phyloP scores from a whole-genome alignment of 2,113 vertebrate genomes.

The Cardinalis cardinalis region DNA sequence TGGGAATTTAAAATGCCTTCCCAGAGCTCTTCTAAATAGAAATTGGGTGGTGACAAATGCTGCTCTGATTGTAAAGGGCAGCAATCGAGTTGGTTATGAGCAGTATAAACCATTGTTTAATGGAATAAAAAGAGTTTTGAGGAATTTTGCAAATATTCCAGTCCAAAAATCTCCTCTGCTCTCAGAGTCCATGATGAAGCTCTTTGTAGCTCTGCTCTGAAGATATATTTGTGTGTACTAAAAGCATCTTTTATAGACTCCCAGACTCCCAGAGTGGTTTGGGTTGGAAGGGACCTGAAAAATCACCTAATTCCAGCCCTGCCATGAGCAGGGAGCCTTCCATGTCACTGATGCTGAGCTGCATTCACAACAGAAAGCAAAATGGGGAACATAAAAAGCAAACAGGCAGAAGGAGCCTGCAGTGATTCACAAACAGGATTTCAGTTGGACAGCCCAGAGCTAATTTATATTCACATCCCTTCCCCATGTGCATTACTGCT shows the following conservation, averaged over 20 bases:
- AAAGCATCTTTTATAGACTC: neutral
- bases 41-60: neutral
- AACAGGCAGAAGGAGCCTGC: neutral
- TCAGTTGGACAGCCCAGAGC: neutral
- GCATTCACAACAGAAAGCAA: neutral
- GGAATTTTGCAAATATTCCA: neutral
- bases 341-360: fast-evolving
- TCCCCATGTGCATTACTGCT: neutral
- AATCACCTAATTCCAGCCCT: neutral
- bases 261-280: neutral
- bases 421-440: neutral
- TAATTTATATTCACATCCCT: neutral
- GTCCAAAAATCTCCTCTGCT: neutral
- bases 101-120: neutral
- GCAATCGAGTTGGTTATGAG: neutral
- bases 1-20: neutral
- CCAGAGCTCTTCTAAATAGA: neutral
- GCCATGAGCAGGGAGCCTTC: neutral
- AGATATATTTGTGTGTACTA: neutral
- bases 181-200: neutral
- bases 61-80: neutral
- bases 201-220: neutral
- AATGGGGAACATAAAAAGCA: fast-evolving
- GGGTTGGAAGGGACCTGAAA: neutral
- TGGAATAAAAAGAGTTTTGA: neutral